Evolutionary conservation across 2,888 invertebrate genomes (phyloP), one percentile per base, ranked within the genome.

Genomic region (Dryocosmus kuriphilus): DNA sequence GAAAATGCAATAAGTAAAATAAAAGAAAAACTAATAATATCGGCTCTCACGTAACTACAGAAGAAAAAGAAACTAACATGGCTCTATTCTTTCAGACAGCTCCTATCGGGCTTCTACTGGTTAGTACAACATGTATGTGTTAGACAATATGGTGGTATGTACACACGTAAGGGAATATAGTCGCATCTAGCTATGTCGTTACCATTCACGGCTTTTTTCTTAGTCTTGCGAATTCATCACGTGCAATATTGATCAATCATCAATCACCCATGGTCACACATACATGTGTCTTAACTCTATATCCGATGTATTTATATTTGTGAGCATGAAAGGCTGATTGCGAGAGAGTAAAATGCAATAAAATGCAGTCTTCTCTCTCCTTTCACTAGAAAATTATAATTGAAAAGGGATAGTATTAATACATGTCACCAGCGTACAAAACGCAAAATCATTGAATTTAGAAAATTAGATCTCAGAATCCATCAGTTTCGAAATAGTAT

Each of bases 51-150:
- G 30, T 27, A 1, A n/a, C 32, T 32, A 35, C 6, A 71, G 51
- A 27, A 46, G 19, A 71, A 71, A 46, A 71, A 51, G 51, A 62
- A 83, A 89, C 89, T 90, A 90, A 90, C 88, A 88, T 86, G 86
- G 88, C 82, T 89, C 93, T 92, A 93, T 93, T 93, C 93, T 92
- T 92, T 93, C 94, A 95, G 95, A 94, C 95, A 92, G 95, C 95
- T 92, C 94, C 94, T 92, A 94, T 95, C 92, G 95, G 95, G 95
- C 93, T 95, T 92, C 93, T 95, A 93, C 94, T 95, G 95, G 95
- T 95, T 95, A 95, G 93, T 93, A 92, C 92, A 91, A 86, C 86
- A 87, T 87, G 86, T 86, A 88, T 89, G 86, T 84, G 85, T 87
- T 89, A 88, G 86, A 86, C 84, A 86, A 85, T 81, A 82, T 83